A percentile compares a stretch with the other conserved stretches of the same genome.
Evolutionary conservation across 2,797 vertebrate genomes (phyloP).

Genomic region (Poeciliopsis gracilis): DNA sequence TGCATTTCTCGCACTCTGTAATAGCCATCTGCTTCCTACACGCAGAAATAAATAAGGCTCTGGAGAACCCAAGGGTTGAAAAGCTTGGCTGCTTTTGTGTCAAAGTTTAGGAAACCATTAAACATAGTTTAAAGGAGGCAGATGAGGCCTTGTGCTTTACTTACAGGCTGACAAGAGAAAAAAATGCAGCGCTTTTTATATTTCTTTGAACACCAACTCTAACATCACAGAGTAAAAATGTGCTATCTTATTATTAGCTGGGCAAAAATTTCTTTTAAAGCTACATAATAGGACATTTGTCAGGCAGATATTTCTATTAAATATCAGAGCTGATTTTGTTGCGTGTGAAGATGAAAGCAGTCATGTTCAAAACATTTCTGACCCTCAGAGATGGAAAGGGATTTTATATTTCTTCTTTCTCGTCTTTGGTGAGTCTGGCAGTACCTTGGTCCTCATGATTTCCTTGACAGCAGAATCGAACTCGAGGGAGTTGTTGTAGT

Average conservation of each 20-base stretch:
- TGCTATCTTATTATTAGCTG: background rate
- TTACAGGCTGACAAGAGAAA: background rate
- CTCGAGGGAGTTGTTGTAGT: constrained; percentile 94
- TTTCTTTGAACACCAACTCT: background rate
- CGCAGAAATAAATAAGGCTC: background rate
- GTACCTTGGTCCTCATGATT: constrained; percentile 91
- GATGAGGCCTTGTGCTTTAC: constrained; percentile 9
- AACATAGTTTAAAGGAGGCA: constrained; percentile 8
- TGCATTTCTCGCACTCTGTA: constrained; percentile 15
- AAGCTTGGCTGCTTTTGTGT: constrained; percentile 20
- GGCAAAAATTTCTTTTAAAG: background rate
- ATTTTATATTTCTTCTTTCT: background rate
- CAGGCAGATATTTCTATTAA: background rate
- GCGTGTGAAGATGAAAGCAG: background rate
- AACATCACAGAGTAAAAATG: constrained; percentile 1
- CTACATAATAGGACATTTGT: background rate
- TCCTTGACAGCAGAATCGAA: constrained; percentile 91
- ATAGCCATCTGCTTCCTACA: constrained; percentile 22
- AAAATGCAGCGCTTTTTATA: background rate
- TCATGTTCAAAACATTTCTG: background rate
- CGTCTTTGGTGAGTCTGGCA: background rate
- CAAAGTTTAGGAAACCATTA: constrained; percentile 31
- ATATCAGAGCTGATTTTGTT: background rate
- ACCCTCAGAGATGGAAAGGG: background rate
- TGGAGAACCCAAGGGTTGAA: constrained; percentile 7